Percentiles rank a stretch among this genome's conserved stretches.
phyloP scores from a whole-genome alignment of 2,113 vertebrate species.

The Caloenas nicobarica region DNA sequence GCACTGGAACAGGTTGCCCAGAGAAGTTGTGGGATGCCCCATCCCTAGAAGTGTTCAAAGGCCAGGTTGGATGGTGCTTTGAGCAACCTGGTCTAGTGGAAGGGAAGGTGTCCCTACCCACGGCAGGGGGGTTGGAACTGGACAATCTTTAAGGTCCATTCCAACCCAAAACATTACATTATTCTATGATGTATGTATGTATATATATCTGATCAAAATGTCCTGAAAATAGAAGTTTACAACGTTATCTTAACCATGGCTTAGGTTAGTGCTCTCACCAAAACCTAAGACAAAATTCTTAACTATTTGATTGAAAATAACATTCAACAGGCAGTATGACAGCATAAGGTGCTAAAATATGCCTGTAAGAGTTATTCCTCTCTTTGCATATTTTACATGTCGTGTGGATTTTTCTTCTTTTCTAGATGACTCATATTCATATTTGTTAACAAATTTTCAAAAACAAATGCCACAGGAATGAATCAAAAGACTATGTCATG shows the following conservation, averaged over 20 bases:
- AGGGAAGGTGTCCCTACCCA: too few relatives aligned
- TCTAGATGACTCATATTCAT: neutral
- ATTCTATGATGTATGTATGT: too few relatives aligned
- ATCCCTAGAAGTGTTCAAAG: too few relatives aligned
- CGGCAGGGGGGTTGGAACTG: too few relatives aligned
- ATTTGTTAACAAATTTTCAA: conserved; percentile 21
- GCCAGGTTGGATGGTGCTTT: too few relatives aligned
- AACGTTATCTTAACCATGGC: neutral
- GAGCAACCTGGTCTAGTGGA: too few relatives aligned
- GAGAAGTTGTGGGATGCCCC: too few relatives aligned
- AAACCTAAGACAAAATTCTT: neutral
- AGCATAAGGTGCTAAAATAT: neutral
- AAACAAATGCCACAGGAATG: neutral
- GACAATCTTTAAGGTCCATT: too few relatives aligned
- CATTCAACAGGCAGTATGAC: neutral
- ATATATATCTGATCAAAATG: neutral
- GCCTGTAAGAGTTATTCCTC: neutral
- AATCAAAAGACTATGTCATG: neutral
- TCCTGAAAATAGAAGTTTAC: neutral
- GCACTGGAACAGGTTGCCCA: too few relatives aligned
- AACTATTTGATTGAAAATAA: neutral
- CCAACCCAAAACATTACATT: too few relatives aligned
- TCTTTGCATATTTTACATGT: neutral
- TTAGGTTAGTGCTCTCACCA: neutral
- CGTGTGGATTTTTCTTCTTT: neutral